phyloP scores from a whole-genome alignment of 2,113 vertebrate genomes.

The Castor canadensis region DNA sequence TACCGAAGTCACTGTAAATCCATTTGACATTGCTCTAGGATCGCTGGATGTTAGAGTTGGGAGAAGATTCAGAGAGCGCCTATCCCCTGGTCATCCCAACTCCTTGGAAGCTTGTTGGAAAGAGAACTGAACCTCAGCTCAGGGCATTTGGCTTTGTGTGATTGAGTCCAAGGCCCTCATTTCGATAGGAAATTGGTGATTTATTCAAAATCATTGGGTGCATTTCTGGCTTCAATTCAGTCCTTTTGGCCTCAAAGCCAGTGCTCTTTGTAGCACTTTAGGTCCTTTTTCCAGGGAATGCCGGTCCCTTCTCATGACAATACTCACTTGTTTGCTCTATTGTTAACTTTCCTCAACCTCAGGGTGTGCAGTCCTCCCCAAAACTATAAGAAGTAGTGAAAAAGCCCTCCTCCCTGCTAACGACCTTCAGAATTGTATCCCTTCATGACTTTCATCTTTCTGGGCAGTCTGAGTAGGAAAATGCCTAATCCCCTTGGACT shows the following conservation, averaged over 20 bases:
- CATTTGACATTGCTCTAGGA: background rate
- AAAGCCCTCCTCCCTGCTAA: background rate
- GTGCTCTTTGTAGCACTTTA: background rate
- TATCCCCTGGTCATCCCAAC: background rate
- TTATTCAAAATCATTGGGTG: background rate
- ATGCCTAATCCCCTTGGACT: background rate
- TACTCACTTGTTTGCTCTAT: background rate
- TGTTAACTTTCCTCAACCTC: background rate
- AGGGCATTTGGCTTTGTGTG: too few species aligned
- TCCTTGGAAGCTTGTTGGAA: background rate
- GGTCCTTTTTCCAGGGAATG: background rate
- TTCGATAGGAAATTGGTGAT: background rate
- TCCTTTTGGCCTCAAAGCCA: background rate
- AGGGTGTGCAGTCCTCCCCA: background rate
- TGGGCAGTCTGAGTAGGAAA: background rate
- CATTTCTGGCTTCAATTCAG: background rate
- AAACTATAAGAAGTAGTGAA: background rate
- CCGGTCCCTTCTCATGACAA: background rate
- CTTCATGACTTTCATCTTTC: background rate
- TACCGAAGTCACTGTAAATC: background rate
- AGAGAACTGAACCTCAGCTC: background rate
- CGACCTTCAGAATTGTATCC: background rate
- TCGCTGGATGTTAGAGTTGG: background rate
- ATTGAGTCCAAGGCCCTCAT: fast-evolving
- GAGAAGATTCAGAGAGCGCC: background rate